phyloP scores from a whole-genome alignment of 2,888 invertebrate genomes.

The Abrostola tripartita region DNA sequence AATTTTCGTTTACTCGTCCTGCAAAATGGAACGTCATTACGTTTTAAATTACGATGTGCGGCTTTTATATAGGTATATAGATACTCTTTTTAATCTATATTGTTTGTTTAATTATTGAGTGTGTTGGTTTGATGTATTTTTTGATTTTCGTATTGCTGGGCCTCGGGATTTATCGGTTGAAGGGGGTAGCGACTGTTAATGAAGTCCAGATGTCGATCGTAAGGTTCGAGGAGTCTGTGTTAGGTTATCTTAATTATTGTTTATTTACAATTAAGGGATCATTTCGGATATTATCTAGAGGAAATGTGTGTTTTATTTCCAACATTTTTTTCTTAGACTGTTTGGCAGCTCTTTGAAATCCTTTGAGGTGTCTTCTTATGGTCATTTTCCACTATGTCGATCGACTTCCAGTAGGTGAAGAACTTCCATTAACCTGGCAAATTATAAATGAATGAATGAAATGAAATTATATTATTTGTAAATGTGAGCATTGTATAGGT shows the following conservation, averaged over 20 bases:
- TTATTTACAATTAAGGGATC: not conserved
- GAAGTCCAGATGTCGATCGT: slow-evolving; percentile 24
- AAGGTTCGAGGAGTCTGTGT: slow-evolving; percentile 19
- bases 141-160: slow-evolving; percentile 37
- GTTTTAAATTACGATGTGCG: slow-evolving; percentile 86
- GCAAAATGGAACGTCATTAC: slow-evolving; percentile 87
- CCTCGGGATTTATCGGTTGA: slow-evolving; percentile 35
- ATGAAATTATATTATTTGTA: too few relatives aligned
- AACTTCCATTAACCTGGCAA: too few relatives aligned
- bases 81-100: slow-evolving; percentile 80
- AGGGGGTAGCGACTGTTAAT: slow-evolving; percentile 13
- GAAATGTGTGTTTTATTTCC: too few relatives aligned
- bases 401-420: too few relatives aligned
- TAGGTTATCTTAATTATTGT: not conserved
- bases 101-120: slow-evolving; percentile 77
- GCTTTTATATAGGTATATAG: slow-evolving; percentile 81
- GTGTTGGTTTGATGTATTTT: slow-evolving; percentile 60
- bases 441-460: too few relatives aligned
- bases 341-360: too few relatives aligned
- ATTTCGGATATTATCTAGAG: too few relatives aligned
- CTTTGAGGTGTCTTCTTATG: too few relatives aligned
- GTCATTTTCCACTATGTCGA: too few relatives aligned
- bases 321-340: too few relatives aligned
- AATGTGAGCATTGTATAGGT: too few relatives aligned
- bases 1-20: slow-evolving; percentile 87